Percentiles rank a stretch among this genome's conserved stretches.
phyloP scores from a whole-genome alignment of 2,113 vertebrate genomes.

The Suncus etruscus region DNA sequence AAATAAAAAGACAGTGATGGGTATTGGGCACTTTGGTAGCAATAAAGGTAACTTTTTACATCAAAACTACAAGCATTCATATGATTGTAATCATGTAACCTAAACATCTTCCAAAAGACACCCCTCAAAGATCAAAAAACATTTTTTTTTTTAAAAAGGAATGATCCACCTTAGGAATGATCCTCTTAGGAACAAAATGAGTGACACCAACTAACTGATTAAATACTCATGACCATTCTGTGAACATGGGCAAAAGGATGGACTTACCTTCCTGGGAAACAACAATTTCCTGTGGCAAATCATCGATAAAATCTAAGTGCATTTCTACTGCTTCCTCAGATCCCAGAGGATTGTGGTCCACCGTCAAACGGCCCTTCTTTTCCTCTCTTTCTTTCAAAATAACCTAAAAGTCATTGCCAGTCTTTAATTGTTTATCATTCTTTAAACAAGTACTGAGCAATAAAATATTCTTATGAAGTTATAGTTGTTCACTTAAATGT shows the following conservation, averaged over 20 bases:
- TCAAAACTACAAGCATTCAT: too few species aligned
- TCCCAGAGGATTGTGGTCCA: slow-evolving; percentile 90
- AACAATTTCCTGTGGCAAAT: slow-evolving; percentile 91
- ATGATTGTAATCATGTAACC: too few species aligned
- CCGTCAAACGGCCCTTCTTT: slow-evolving; percentile 94
- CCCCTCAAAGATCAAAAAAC: not conserved
- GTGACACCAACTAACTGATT: not conserved
- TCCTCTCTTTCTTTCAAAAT: slow-evolving; percentile 99
- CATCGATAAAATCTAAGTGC: slow-evolving; percentile 90
- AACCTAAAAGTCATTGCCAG: slow-evolving; percentile 88
- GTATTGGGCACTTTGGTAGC: too few species aligned
- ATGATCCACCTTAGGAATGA: not conserved
- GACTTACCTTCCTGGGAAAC: slow-evolving; percentile 94
- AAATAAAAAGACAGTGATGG: too few species aligned
- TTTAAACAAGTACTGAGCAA: not conserved
- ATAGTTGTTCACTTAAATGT: not conserved
- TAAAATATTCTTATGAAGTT: not conserved
- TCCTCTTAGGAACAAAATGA: not conserved
- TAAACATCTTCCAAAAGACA: slow-evolving; percentile 41
- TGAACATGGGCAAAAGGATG: not conserved
- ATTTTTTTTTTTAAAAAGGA: not conserved
- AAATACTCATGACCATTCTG: slow-evolving; percentile 1
- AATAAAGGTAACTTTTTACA: too few species aligned
- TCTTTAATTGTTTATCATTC: slow-evolving; percentile 61
- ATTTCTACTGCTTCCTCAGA: slow-evolving; percentile 92